phyloP scores from a whole-genome alignment of 2,113 vertebrate genomes.

The Syngnathus typhle region DNA sequence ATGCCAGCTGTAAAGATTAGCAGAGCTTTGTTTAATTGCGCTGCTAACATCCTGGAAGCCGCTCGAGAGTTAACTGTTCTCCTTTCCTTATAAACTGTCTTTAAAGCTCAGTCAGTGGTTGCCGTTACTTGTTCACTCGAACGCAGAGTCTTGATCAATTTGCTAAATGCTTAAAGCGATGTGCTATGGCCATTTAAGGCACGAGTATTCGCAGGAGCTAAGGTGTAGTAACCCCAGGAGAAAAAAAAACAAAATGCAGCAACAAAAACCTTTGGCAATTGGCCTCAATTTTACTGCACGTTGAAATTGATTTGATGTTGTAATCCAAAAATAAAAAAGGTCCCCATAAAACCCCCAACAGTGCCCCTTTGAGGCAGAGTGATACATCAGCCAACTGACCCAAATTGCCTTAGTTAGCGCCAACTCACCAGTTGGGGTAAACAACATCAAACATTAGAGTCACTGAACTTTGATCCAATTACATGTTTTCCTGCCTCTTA shows the following conservation, averaged over 20 bases:
- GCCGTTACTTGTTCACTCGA: constrained; percentile 29
- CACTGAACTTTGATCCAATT: constrained; percentile 29
- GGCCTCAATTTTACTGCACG: not conserved
- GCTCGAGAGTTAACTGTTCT: constrained; percentile 35
- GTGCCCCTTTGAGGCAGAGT: constrained; percentile 12
- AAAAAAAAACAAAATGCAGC: constrained; percentile 2
- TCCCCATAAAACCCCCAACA: constrained; percentile 3
- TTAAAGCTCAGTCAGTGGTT: constrained; percentile 48
- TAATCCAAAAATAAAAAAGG: constrained; percentile 9
- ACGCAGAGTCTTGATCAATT: constrained; percentile 37
- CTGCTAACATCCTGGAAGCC: constrained; percentile 45
- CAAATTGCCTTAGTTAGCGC: constrained; percentile 7
- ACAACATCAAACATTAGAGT: constrained; percentile 15
- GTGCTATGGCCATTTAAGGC: not conserved
- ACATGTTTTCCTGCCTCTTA: not conserved
- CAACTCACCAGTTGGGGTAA: constrained; percentile 3
- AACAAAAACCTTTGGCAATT: constrained; percentile 11
- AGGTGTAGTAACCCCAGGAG: not conserved
- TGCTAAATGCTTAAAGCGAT: constrained; percentile 12
- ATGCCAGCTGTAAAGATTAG: constrained; percentile 64
- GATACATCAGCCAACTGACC: constrained; percentile 7
- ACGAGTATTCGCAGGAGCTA: constrained; percentile 12
- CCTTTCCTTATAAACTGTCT: constrained; percentile 41
- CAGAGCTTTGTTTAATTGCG: constrained; percentile 68
- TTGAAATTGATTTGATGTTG: constrained; percentile 8